Evolutionary conservation across 1,140 invertebrate species (phyloP).

Genomic region (Alviniconcha marisindica): DNA sequence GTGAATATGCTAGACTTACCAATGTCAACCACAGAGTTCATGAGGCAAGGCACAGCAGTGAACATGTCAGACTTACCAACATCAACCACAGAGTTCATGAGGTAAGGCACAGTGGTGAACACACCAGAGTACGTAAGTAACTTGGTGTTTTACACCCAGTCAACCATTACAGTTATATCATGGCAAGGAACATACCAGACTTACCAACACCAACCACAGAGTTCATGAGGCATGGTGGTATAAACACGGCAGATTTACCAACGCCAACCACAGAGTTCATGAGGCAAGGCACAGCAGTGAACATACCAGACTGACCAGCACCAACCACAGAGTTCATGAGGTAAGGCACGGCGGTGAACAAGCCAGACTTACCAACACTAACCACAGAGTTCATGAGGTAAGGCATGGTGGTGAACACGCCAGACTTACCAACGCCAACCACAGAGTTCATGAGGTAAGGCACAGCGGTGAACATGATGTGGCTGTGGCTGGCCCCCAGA

Average conservation of each 20-base stretch:
- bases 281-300: conserved; percentile 87
- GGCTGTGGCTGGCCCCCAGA: conserved; percentile 83
- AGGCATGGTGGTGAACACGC: conserved; percentile 86
- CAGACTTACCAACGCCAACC: conserved; percentile 83
- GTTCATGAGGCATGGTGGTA: conserved; percentile 86
- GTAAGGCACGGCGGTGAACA: conserved; percentile 87
- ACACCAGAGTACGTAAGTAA: too few species aligned
- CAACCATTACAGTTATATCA: too few species aligned
- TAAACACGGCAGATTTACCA: conserved; percentile 76
- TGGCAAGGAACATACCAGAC: conserved; percentile 52
- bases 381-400: conserved; percentile 87
- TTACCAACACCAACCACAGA: conserved; percentile 85
- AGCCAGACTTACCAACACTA: conserved; percentile 83
- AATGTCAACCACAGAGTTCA: conserved; percentile 86
- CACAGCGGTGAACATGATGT: conserved; percentile 86
- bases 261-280: conserved; percentile 86
- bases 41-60: conserved; percentile 86
- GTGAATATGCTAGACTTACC: too few species aligned
- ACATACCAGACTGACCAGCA: conserved; percentile 85
- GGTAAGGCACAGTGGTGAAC: too few species aligned
- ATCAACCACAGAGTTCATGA: too few species aligned
- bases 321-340: conserved; percentile 86
- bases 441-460: conserved; percentile 88
- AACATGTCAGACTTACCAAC: too few species aligned
- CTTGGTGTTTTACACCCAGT: too few species aligned